Conservation (phyloP, 2,888 invertebrate species). For the Macaria notata region DNA sequence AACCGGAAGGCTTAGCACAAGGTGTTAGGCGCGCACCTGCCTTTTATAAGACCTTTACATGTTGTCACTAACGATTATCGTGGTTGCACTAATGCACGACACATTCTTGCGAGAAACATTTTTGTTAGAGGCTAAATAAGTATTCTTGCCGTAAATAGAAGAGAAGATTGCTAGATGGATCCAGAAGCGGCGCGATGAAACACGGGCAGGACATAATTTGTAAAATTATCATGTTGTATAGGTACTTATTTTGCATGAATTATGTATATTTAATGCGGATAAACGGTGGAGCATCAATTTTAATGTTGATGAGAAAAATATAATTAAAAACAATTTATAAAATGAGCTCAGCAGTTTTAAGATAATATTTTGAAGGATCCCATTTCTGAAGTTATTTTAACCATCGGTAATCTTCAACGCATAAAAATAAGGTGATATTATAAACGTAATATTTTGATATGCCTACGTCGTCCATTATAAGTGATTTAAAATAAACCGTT, state of each 20-base stretch:
- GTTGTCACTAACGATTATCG: conserved; percentile 39
- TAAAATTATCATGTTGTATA: conserved; percentile 6
- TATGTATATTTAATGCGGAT: conserved; percentile 7
- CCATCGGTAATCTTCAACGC: too few relatives aligned
- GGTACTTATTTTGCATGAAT: conserved; percentile 7
- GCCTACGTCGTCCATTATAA: too few relatives aligned
- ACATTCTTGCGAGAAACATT: conserved; percentile 25
- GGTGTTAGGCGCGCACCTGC: conserved; percentile 68
- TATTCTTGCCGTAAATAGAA: conserved; percentile 5
- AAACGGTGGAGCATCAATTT: not conserved
- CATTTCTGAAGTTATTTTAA: too few relatives aligned
- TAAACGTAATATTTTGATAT: too few relatives aligned
- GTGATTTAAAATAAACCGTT: too few relatives aligned
- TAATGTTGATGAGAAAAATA: not conserved
- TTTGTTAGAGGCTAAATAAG: conserved; percentile 3
- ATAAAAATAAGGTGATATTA: too few relatives aligned
- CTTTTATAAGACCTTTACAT: conserved; percentile 34
- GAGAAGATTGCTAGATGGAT: conserved; percentile 4
- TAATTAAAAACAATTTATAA: too few relatives aligned
- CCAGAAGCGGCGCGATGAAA: not conserved
- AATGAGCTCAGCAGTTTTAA: too few relatives aligned
- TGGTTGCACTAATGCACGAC: conserved; percentile 39
- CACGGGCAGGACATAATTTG: not conserved
- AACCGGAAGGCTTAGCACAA: conserved; percentile 69
- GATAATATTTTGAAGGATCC: too few relatives aligned